A percentile compares a stretch with the other conserved stretches of the same genome.
Evolutionary conservation across 2,797 vertebrate species (phyloP).

Genomic region (Cossypha polioptera): DNA sequence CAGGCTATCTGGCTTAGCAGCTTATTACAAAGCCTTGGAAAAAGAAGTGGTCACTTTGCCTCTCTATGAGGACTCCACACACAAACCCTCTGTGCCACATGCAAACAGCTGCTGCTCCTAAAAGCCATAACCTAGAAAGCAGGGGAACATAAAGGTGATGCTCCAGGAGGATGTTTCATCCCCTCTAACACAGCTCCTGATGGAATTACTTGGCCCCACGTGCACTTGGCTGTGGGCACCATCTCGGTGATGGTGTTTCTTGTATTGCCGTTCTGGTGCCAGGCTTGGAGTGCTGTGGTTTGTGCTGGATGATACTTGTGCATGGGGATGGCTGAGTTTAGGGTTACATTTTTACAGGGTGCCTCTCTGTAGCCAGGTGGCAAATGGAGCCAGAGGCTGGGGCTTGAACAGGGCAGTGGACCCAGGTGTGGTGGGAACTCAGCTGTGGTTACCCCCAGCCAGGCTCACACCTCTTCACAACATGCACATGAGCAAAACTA

Average conservation of each 20-base stretch:
- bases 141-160: rapidly evolving
- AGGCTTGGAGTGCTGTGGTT: rapidly evolving
- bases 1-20: background rate
- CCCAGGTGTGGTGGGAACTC: background rate
- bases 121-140: background rate
- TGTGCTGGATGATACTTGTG: rapidly evolving
- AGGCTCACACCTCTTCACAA: background rate
- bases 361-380: background rate
- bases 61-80: background rate
- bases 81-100: rapidly evolving
- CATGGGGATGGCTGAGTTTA: background rate
- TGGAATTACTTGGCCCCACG: rapidly evolving
- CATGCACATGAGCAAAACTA: rapidly evolving
- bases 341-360: background rate
- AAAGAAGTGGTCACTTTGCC: background rate
- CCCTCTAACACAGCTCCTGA: background rate
- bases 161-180: background rate
- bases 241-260: rapidly evolving
- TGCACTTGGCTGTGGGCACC: background rate
- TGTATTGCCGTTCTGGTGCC: background rate
- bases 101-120: background rate
- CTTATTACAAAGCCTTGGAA: background rate
- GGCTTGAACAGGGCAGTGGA: background rate
- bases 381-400: background rate
- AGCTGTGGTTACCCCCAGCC: background rate